A percentile compares a stretch with the other conserved stretches of the same genome.
Evolutionary conservation across 2,797 vertebrate genomes (phyloP).

Genomic region (Lagocephalus sceleratus): DNA sequence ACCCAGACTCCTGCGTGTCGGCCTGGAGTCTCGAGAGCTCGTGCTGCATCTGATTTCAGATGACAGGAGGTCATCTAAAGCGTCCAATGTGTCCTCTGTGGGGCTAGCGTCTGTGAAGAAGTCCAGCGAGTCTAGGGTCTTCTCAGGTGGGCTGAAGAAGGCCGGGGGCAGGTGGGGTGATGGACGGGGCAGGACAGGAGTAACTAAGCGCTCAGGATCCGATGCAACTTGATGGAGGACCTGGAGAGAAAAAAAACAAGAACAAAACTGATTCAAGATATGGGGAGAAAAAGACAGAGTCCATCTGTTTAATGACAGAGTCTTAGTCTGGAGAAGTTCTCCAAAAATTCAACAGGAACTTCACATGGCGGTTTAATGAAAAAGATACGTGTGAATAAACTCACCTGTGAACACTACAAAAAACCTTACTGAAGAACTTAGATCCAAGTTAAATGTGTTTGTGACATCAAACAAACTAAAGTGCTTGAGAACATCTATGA

Average conservation of each 20-base stretch:
- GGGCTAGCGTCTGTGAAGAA: conserved; percentile 59
- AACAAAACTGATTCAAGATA: background rate
- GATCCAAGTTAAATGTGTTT: too few relatives aligned
- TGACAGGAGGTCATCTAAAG: conserved; percentile 64
- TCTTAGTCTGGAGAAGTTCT: too few relatives aligned
- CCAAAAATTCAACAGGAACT: too few relatives aligned
- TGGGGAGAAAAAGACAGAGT: background rate
- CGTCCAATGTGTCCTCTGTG: conserved; percentile 39
- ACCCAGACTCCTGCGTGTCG: conserved; percentile 59
- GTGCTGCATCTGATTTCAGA: background rate
- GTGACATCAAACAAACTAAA: too few relatives aligned
- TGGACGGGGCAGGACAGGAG: conserved; percentile 73
- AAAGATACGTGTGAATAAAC: too few relatives aligned
- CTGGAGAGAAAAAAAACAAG: conserved; percentile 21
- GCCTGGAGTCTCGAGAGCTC: conserved; percentile 24
- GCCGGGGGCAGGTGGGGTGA: conserved; percentile 84
- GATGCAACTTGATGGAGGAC: conserved; percentile 34
- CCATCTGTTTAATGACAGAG: too few relatives aligned
- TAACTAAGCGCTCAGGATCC: conserved; percentile 39
- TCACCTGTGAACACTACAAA: too few relatives aligned
- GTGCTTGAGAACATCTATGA: too few relatives aligned
- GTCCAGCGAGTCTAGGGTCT: conserved; percentile 83
- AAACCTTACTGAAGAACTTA: too few relatives aligned
- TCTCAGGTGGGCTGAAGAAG: conserved; percentile 81
- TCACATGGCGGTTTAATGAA: too few relatives aligned